phyloP scores from a whole-genome alignment of 2,113 vertebrate species.

The Pollimyrus isidori region DNA sequence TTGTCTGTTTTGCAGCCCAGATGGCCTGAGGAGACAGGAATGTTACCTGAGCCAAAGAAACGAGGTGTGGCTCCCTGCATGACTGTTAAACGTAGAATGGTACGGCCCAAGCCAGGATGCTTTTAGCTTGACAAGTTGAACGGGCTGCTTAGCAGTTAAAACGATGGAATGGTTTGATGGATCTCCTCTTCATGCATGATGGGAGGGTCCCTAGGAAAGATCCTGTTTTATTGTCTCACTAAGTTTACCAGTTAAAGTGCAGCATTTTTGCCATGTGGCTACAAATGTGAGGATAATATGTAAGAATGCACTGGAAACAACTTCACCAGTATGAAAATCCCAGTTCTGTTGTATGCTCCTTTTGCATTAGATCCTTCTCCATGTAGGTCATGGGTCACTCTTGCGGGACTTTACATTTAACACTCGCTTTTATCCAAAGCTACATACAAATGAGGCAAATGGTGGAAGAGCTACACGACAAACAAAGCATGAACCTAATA shows the following conservation, averaged over 20 bases:
- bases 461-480: neutral
- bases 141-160: neutral
- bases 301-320: neutral
- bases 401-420: neutral
- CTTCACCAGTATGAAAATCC: neutral
- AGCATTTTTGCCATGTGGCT: no score
- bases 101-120: neutral
- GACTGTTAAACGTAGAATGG: neutral
- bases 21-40: neutral
- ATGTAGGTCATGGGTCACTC: no score
- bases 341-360: neutral
- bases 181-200: neutral
- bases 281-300: neutral
- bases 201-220: neutral
- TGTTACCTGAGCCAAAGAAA: neutral
- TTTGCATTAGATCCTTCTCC: neutral
- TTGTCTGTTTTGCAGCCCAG: neutral
- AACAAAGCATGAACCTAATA: neutral
- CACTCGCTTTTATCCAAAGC: neutral
- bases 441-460: neutral
- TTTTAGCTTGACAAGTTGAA: neutral
- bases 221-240: neutral
- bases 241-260: neutral
- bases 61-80: neutral
- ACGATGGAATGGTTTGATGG: neutral